These are phyloP conservation scores for Lepidotrigona ventralis DNA, from an alignment of 1,140 invertebrate genomes.

Conservation along the genomic window DNA sequence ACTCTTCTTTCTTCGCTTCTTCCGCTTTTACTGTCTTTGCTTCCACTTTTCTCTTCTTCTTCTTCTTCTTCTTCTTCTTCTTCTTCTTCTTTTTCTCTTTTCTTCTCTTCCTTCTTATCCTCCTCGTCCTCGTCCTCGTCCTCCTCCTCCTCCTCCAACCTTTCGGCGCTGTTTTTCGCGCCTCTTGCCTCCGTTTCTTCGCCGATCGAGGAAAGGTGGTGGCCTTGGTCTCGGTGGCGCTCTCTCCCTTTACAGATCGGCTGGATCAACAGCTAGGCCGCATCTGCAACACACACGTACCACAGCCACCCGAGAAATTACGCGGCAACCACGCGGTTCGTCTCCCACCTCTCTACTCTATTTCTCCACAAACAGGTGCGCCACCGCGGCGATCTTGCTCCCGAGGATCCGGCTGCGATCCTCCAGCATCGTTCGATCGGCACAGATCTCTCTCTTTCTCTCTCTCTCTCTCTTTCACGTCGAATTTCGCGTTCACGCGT, in stretches of 20 bases:
- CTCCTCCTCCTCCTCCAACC: background rate
- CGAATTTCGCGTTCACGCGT: background rate
- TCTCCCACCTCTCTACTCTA: conserved; percentile 1
- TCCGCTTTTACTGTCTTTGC: background rate
- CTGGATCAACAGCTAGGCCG: conserved; percentile 53
- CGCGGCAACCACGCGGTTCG: conserved; percentile 41
- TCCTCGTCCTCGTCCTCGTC: background rate
- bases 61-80: background rate
- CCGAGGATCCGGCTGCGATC: conserved; percentile 41
- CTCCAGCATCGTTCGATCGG: conserved; percentile 25
- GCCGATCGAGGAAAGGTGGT: background rate
- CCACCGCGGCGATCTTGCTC: conserved; percentile 39
- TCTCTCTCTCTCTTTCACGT: background rate
- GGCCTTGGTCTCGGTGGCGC: background rate
- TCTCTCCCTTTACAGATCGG: conserved; percentile 21
- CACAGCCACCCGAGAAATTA: conserved; percentile 51
- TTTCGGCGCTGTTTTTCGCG: conserved; percentile 8
- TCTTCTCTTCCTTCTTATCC: background rate
- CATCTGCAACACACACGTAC: conserved; percentile 63
- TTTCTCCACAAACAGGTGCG: conserved; percentile 36
- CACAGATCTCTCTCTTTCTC: background rate
- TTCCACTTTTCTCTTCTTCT: background rate
- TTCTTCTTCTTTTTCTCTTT: background rate
- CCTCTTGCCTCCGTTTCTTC: conserved; percentile 20
- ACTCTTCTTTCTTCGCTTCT: background rate